These are phyloP conservation scores for Eumaeus atala DNA, from an alignment of 1,140 invertebrate species.

Conservation along the genomic window DNA sequence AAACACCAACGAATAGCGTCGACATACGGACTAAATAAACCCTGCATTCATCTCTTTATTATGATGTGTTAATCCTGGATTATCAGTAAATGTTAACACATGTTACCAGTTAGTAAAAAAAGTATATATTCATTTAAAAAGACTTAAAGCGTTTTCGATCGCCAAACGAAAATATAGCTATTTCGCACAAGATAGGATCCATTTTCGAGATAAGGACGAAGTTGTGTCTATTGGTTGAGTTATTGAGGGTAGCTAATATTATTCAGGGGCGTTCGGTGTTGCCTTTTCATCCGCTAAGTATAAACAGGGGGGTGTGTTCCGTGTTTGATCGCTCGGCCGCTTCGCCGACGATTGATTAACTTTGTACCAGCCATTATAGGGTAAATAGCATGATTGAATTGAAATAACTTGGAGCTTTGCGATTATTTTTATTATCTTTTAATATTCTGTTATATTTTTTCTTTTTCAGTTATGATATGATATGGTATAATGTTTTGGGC, in stretches of 20 bases:
- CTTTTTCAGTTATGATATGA: slow-evolving; percentile 3
- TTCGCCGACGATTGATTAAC: slow-evolving; percentile 57
- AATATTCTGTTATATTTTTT: slow-evolving; percentile 10
- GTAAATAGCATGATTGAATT: slow-evolving; percentile 34
- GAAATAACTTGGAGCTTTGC: slow-evolving; percentile 18
- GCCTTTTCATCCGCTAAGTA: slow-evolving; percentile 72
- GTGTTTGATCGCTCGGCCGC: slow-evolving; percentile 60
- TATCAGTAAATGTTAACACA: slow-evolving; percentile 74
- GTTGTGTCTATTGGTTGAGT: slow-evolving; percentile 50
- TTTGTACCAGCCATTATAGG: slow-evolving; percentile 48
- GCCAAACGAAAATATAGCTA: slow-evolving; percentile 27
- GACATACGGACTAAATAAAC: slow-evolving; percentile 69
- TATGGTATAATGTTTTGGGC: too few relatives aligned
- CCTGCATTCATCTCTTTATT: slow-evolving; percentile 70
- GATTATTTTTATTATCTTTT: slow-evolving; percentile 14
- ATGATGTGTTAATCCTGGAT: slow-evolving; percentile 73
- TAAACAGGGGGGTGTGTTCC: slow-evolving; percentile 69
- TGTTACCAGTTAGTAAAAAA: slow-evolving; percentile 71
- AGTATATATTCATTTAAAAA: slow-evolving; percentile 23
- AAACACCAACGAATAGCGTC: slow-evolving; percentile 54
- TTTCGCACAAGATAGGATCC: slow-evolving; percentile 26
- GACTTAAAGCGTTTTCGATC: slow-evolving; percentile 25
- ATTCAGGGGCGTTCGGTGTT: slow-evolving; percentile 69
- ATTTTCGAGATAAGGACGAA: slow-evolving; percentile 25
- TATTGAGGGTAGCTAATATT: slow-evolving; percentile 71